phyloP scores from a whole-genome alignment of 2,888 invertebrate genomes.

The Nephrotoma guestfalica region DNA sequence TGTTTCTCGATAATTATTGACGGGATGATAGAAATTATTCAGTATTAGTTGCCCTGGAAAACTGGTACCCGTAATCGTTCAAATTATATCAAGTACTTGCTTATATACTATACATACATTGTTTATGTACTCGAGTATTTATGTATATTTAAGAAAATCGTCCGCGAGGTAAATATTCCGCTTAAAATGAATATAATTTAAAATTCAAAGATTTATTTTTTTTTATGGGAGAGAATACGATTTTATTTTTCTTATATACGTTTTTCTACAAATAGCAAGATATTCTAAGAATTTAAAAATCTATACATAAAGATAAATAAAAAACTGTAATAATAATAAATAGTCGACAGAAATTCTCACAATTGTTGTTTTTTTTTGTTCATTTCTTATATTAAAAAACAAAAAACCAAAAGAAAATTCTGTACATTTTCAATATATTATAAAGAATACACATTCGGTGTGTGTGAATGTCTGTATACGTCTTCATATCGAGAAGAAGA shows the following conservation, averaged over 20 bases:
- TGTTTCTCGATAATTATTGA: not conserved
- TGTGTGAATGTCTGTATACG: not conserved
- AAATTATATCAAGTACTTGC: not conserved
- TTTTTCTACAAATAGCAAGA: not conserved
- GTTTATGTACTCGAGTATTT: not conserved
- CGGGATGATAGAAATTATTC: not conserved
- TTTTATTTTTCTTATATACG: not conserved
- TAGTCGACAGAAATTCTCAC: not conserved
- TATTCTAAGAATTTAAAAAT: not conserved
- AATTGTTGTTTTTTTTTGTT: not conserved
- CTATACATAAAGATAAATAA: not conserved
- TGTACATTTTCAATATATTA: not conserved
- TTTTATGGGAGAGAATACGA: not conserved
- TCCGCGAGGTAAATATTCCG: not conserved
- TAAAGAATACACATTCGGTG: not conserved
- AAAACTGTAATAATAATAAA: not conserved
- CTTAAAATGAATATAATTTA: not conserved
- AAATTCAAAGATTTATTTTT: not conserved
- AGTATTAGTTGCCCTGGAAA: not conserved
- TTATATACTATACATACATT: not conserved
- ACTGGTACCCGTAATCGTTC: not conserved
- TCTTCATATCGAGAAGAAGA: not conserved
- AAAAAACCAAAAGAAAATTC: not conserved
- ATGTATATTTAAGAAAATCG: not conserved
- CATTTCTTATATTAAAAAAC: not conserved